Conservation (phyloP, 1,140 invertebrate species). For the Medauroidea extradentata region DNA sequence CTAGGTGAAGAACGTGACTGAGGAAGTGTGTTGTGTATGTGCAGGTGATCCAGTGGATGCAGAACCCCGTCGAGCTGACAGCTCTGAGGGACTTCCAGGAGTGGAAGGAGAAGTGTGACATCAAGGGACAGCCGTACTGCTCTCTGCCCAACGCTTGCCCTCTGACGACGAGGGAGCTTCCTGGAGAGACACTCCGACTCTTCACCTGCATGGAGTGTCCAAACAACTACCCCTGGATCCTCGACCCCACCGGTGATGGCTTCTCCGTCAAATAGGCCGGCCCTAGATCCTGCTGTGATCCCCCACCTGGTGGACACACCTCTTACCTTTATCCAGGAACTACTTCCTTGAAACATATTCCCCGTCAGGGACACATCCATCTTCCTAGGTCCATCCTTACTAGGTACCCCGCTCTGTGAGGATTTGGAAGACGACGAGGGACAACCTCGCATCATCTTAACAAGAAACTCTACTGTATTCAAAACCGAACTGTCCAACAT, state of each 20-base stretch:
- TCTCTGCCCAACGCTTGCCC: slow-evolving; percentile 87
- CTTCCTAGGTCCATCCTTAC: too few species aligned
- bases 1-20: too few species aligned
- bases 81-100: slow-evolving; percentile 85
- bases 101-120: slow-evolving; percentile 94
- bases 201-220: slow-evolving; percentile 96
- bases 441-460: too few species aligned
- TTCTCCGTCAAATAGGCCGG: slow-evolving; percentile 67
- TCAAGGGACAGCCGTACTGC: slow-evolving; percentile 89
- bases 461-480: too few species aligned
- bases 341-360: too few species aligned
- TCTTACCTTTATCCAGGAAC: too few species aligned
- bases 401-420: too few species aligned
- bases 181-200: slow-evolving; percentile 84
- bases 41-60: slow-evolving; percentile 95
- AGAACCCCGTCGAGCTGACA: slow-evolving; percentile 85
- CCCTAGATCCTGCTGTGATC: slow-evolving; percentile 37
- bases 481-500: too few species aligned
- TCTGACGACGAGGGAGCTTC: slow-evolving; percentile 82
- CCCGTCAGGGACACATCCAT: too few species aligned
- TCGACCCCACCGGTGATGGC: slow-evolving; percentile 91
- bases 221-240: slow-evolving; percentile 92
- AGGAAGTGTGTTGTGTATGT: too few species aligned
- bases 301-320: too few species aligned
- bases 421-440: too few species aligned